Evolutionary conservation across 1,140 invertebrate species (phyloP).

Genomic region (Oreohelix idahoensis): DNA sequence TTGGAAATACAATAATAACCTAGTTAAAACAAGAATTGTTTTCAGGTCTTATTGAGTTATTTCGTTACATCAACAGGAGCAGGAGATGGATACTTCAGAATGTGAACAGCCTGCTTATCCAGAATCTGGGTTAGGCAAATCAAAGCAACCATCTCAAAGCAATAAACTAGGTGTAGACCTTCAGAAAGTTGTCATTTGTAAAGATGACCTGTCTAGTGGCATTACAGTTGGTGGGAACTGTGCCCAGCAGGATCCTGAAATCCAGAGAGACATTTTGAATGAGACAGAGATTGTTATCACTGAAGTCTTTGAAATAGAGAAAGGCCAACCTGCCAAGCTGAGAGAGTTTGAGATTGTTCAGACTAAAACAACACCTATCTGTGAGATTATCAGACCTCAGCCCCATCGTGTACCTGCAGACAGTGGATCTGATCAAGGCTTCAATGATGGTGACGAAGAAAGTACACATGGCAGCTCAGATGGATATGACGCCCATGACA

Average conservation of each 20-base stretch:
- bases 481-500: neutral
- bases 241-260: neutral
- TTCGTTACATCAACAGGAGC: neutral
- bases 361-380: neutral
- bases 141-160: neutral
- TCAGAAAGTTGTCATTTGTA: neutral
- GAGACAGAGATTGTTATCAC: slow-evolving; percentile 17
- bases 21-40: too few relatives aligned
- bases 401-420: too few relatives aligned
- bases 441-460: neutral
- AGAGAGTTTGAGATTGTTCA: slow-evolving; percentile 21
- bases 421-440: neutral
- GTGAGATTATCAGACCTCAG: too few relatives aligned
- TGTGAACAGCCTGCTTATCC: neutral
- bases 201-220: neutral
- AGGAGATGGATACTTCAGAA: neutral
- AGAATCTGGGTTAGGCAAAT: neutral
- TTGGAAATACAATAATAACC: too few relatives aligned
- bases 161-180: neutral
- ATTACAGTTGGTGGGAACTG: neutral
- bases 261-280: neutral
- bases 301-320: neutral
- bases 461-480: neutral
- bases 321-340: neutral
- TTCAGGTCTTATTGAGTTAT: too few relatives aligned